Evolutionary conservation across 2,113 vertebrate genomes (phyloP), one percentile per base, ranked within the genome.

Genomic region (Ranitomeya imitator): DNA sequence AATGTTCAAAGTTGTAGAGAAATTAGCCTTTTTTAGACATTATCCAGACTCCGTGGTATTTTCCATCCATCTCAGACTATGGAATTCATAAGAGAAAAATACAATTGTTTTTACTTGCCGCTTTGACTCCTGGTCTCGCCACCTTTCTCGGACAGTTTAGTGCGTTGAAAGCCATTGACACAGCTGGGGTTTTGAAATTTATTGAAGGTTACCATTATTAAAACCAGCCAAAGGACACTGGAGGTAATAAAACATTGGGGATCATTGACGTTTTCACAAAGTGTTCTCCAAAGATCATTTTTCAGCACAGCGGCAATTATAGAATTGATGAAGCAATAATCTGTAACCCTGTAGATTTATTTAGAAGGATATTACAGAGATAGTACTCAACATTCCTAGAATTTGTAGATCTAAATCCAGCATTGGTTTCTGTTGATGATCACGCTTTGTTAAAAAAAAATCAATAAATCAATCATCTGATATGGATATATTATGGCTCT

Each of bases 21-120:
- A n/a, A 51, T 26, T 51, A n/a, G 18, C 14, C 26, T 31, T 31
- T 31, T 31, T 31, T 76, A 45, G 21, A 83, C 59, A 80, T 74
- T 6, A 87, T 37, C 69, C 79, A 83, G 63, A 60, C 67, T 74
- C 67, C 45, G 51, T 74, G 79, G 79, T 73, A 76, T 81, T 88
- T 60, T 31, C 15, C 54, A 83, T 60, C 67, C 79, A 45, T 74
- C 26, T 88, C 21, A 81, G 55, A 19, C 69, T 77, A 21, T 88
- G 63, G 79, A 57, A 76, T 79, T 73, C 51, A 45, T 23, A 61
- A 83, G 14, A 59, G 83, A 88, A 31, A 76, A 83, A 83, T 83
- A 83, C 15, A 23, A 16, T 73, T 21, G 23, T 45, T 79, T 61
- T 76, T 88, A 52, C 19, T 60, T 88, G 26, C 13, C 51, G 6